phyloP scores from a whole-genome alignment of 2,113 vertebrate species.

The Acrocephalus arundinaceus region DNA sequence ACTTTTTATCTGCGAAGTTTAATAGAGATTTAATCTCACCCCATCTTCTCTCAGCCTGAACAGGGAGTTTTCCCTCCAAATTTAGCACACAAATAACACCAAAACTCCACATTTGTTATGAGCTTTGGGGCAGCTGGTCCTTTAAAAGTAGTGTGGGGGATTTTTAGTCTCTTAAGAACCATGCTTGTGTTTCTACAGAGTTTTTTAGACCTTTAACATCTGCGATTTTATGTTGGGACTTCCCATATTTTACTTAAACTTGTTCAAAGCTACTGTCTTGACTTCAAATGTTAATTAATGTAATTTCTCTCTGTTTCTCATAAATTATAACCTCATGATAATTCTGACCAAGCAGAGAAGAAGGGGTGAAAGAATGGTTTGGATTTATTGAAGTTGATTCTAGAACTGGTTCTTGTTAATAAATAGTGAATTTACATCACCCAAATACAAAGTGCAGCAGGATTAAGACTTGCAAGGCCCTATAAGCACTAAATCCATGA shows the following conservation, averaged over 20 bases:
- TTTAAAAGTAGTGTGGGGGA: no score
- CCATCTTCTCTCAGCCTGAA: background rate
- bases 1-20: background rate
- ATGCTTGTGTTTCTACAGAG: background rate
- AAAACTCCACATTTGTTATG: accelerated
- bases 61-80: background rate
- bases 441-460: background rate
- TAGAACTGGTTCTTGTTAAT: background rate
- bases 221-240: background rate
- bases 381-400: background rate
- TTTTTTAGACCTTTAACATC: background rate
- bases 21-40: background rate
- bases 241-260: background rate
- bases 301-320: background rate
- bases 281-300: background rate
- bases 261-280: background rate
- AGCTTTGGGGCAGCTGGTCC: background rate
- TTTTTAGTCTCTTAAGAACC: background rate
- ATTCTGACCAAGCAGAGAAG: background rate
- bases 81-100: background rate
- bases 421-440: background rate
- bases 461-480: background rate
- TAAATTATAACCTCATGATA: background rate
- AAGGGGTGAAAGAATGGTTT: background rate
- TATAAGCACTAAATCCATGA: background rate